Conservation (phyloP, 1,140 invertebrate genomes). For the Drosophila azteca region DNA sequence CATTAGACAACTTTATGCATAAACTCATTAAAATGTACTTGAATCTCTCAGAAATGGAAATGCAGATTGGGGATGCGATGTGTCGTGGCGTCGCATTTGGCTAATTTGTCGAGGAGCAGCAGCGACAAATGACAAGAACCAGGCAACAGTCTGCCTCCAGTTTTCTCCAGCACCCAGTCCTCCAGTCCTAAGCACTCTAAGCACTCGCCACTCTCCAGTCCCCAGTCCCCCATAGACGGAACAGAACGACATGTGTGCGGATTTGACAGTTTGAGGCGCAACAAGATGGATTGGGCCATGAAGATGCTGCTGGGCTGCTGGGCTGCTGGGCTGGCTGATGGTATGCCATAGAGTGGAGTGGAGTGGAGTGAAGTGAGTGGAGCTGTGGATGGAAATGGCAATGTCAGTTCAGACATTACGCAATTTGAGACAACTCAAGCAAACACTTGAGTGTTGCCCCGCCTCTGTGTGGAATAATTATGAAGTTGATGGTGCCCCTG, state of each 20-base stretch:
- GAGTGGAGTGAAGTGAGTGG: not conserved
- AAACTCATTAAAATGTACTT: constrained; percentile 81
- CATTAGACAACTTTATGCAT: constrained; percentile 76
- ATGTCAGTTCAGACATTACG: constrained; percentile 65
- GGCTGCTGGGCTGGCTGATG: not conserved
- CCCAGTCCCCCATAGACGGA: not conserved
- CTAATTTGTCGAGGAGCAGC: constrained; percentile 71
- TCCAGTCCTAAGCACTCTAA: not conserved
- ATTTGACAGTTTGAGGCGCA: constrained; percentile 75
- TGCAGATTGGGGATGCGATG: constrained; percentile 33
- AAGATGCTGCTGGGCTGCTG: constrained; percentile 20
- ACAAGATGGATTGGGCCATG: constrained; percentile 70
- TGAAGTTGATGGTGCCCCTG: constrained; percentile 17
- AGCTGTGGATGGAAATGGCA: constrained; percentile 43
- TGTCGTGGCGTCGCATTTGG: constrained; percentile 56
- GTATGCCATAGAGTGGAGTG: constrained; percentile 6
- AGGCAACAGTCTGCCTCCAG: constrained; percentile 16
- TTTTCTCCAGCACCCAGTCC: too few relatives aligned
- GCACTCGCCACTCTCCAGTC: constrained; percentile 1
- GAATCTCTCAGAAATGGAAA: constrained; percentile 65
- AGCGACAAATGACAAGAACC: constrained; percentile 66
- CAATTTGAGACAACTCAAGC: constrained; percentile 74
- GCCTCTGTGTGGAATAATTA: constrained; percentile 30
- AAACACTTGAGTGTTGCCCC: constrained; percentile 54
- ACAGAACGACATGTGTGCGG: constrained; percentile 56